Conservation (phyloP, 2,113 vertebrate species). For the Aegithalos caudatus region DNA sequence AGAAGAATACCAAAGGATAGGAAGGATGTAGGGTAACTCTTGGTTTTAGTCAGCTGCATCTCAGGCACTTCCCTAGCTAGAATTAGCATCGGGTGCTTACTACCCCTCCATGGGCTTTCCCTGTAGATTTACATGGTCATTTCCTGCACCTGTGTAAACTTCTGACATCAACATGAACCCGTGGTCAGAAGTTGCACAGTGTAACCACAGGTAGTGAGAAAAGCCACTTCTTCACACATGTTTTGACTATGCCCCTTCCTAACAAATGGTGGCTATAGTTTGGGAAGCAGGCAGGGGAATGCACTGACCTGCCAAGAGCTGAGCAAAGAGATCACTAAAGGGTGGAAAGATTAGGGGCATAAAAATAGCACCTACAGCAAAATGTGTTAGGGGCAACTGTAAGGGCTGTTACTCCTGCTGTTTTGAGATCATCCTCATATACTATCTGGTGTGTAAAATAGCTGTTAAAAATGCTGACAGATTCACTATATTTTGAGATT, state of each 20-base stretch:
- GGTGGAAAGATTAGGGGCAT: not conserved
- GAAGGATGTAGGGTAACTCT: not conserved
- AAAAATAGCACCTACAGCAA: not conserved
- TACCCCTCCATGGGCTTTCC: not conserved
- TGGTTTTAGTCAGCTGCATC: not conserved
- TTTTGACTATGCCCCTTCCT: not conserved
- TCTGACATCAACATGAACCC: not conserved
- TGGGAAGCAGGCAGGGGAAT: not conserved
- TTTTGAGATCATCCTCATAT: not conserved
- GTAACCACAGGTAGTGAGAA: not conserved
- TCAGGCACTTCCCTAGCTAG: not conserved
- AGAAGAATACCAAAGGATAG: not conserved
- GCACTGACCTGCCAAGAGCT: not conserved
- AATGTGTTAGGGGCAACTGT: not conserved
- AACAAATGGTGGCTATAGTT: not conserved
- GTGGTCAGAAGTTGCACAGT: not conserved
- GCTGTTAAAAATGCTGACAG: not conserved
- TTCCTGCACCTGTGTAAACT: not conserved
- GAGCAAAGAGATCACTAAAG: not conserved
- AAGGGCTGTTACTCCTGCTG: not conserved
- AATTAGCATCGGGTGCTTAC: not conserved
- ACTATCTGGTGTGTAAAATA: not conserved
- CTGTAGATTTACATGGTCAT: rapidly evolving
- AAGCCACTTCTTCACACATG: not conserved
- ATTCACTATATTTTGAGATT: not conserved